Evolutionary conservation across 2,797 vertebrate genomes (phyloP), one percentile per base, ranked within the genome.

Genomic region (Thunnus albacares): DNA sequence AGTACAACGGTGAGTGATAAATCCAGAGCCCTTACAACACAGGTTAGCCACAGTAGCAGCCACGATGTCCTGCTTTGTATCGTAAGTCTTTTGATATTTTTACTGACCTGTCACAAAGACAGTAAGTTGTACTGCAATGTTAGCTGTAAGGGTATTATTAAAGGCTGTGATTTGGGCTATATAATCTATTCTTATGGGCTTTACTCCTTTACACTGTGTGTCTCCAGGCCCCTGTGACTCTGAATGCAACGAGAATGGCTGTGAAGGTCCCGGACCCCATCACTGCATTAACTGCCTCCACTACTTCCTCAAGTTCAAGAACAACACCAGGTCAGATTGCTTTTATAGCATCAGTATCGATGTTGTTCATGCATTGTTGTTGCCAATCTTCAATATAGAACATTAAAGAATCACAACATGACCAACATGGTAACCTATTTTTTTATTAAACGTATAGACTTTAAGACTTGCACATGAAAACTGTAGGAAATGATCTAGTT

Each of bases 281-380:
- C 97, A 99, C 83, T 99, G 98, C 93, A 99, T 90, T 87, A 97
- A 99, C 92, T 99, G 98, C 86, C 94, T 99, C 35, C 98, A 99
- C 87, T 98, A 96, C 91, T 99, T 99, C 94, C 97, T 99, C 89
- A 99, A 99, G 94, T 97, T 98, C 91, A 99, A 98, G 92, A 99
- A 99, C 91, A 99, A 99, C 83, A 99, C 98, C 84, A 96, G 97
- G 98, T 99, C 14, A 81, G 90, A 63, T 26, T 60, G n/a, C 30
- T 26, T 35, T 45, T 9, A 30, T 18, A 41, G 18, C n/a, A 45
- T 49, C 3, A 43, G 12, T 5, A n/a, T 24, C 41, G 13, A 24
- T 41, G 30, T 47, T 28, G 28, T 24, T 47, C 12, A 45, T 41
- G 9, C 41, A 13, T 43, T 5, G 20, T 41, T 26, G 13, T 14